These are phyloP conservation scores for Acomys russatus DNA, from an alignment of 2,797 vertebrate species.

Conservation along the genomic window DNA sequence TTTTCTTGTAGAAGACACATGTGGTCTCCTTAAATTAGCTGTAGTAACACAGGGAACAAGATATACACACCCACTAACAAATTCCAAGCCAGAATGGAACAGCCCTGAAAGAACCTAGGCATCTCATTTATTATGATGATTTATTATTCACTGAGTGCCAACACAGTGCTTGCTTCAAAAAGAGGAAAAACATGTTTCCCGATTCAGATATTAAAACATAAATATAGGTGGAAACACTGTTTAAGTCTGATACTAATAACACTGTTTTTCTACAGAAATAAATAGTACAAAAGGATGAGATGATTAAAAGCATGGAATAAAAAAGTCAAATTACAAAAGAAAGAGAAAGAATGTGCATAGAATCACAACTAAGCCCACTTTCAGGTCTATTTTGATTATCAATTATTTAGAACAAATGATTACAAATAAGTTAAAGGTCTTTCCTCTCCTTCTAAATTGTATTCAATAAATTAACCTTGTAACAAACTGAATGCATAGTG, in stretches of 20 bases:
- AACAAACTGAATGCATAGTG: background rate
- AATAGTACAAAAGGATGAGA: conserved; percentile 5
- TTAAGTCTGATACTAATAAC: background rate
- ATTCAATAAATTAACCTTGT: background rate
- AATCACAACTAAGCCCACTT: background rate
- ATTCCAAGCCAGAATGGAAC: conserved; percentile 26
- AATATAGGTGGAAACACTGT: conserved; percentile 63
- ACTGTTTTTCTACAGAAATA: conserved; percentile 1
- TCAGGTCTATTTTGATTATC: background rate
- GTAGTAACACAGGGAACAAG: conserved; percentile 15
- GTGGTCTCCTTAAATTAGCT: conserved; percentile 57
- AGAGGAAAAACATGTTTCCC: background rate
- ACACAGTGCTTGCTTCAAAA: background rate
- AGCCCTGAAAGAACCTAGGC: conserved; percentile 50
- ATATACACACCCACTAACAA: conserved; percentile 30
- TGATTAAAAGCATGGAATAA: background rate
- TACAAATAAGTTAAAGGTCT: background rate
- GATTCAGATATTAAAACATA: conserved; percentile 56
- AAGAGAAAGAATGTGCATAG: background rate
- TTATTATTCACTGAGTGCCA: conserved; percentile 66
- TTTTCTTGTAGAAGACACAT: conserved; percentile 18
- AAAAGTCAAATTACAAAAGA: background rate
- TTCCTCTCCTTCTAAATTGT: background rate
- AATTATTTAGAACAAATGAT: background rate
- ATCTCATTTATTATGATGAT: conserved; percentile 71